phyloP scores from a whole-genome alignment of 2,797 vertebrate species.

The Garrulus glandarius region DNA sequence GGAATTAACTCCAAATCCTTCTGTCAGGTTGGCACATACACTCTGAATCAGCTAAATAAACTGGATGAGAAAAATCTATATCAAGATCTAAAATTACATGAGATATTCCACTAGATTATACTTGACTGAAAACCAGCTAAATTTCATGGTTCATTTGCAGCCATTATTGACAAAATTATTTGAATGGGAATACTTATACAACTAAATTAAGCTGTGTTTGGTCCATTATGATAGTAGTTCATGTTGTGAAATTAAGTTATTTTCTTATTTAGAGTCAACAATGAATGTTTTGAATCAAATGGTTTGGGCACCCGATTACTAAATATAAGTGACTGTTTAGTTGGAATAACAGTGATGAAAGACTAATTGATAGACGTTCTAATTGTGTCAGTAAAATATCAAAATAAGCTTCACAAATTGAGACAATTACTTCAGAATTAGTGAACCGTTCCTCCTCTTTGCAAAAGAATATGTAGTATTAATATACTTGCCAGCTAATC shows the following conservation, averaged over 20 bases:
- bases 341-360: not conserved
- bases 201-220: slow-evolving; percentile 15
- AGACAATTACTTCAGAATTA: not conserved
- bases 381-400: not conserved
- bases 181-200: slow-evolving; percentile 6
- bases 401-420: not conserved
- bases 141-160: slow-evolving; percentile 49
- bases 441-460: not conserved
- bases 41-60: not conserved
- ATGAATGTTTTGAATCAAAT: not conserved
- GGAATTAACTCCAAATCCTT: not conserved
- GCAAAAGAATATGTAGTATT: not conserved
- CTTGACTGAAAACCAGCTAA: slow-evolving; percentile 23
- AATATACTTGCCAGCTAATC: not conserved
- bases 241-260: not conserved
- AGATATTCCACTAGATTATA: slow-evolving; percentile 5
- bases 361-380: not conserved
- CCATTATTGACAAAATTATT: not conserved
- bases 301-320: not conserved
- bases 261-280: slow-evolving; percentile 9
- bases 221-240: not conserved
- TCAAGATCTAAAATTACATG: not conserved
- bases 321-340: not conserved
- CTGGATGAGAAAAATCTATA: not conserved
- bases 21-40: not conserved